A percentile compares a stretch with the other conserved stretches of the same genome.
Conservation (phyloP, 2,113 vertebrate genomes). For the Pygoscelis adeliae region DNA sequence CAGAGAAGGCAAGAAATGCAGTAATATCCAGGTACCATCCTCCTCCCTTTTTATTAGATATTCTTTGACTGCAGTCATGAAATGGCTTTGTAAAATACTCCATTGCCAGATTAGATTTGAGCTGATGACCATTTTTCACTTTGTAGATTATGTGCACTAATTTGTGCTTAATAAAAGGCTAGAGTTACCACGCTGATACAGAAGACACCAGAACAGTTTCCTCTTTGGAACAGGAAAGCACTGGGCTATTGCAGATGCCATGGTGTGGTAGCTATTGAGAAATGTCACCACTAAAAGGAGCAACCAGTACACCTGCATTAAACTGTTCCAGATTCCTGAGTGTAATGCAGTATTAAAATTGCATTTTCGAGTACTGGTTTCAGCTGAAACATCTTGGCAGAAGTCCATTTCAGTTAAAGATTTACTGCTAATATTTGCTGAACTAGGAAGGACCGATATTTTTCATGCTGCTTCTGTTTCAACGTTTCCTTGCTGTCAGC, state of each 20-base stretch:
- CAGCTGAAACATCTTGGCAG: not conserved
- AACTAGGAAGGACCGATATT: not conserved
- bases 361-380: not conserved
- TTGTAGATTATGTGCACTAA: not conserved
- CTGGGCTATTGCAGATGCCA: not conserved
- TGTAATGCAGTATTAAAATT: conserved; percentile 15
- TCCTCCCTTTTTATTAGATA: not conserved
- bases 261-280: not conserved
- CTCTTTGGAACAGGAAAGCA: not conserved
- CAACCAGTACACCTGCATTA: not conserved
- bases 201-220: not conserved
- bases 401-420: conserved; percentile 5
- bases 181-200: not conserved
- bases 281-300: not conserved
- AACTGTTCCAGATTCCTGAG: not conserved
- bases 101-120: not conserved
- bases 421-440: conserved; percentile 30
- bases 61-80: not conserved
- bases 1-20: not conserved
- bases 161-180: not conserved
- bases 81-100: not conserved
- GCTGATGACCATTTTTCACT: not conserved
- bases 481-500: not conserved
- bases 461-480: conserved; percentile 23
- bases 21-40: not conserved